Base-by-base conservation (phyloP, 2,888 invertebrate species). In the Lithophane socia region DNA sequence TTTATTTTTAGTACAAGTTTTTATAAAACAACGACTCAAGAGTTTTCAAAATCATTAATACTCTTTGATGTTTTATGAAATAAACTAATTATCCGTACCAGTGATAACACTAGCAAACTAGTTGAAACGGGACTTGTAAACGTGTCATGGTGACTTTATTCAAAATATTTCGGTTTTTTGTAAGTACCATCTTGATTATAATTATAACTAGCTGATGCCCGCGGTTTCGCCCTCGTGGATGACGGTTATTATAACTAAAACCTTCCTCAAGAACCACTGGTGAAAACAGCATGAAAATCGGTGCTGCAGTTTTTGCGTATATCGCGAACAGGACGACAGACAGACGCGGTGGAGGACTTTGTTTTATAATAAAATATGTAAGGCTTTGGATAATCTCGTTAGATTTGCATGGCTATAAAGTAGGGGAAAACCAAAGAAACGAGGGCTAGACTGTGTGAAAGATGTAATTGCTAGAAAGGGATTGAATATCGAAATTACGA, bases 1-100 rank as follows among this genome's bases (percentile, higher is more conserved):
- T 80, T 61, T 61, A 21, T 56, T 66, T 61, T 24, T 18, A 21
- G 13, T 56, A 42, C 9, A 56, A 75, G 21, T 47, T 76, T 21
- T 73, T 49, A 21, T 8, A 16, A n/a, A 67, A 65, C 29, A 49
- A 52, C n/a, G 24, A 42, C 9, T 54, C 10, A n/a, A n/a, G 10
- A 10, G n/a, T 10, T 49, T 58, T 56, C 10, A 3, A 5, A 8
- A 49, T 63, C 16, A 61, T 49, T 21, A 21, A 0, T 60, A 12
- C 2, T 24, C 3, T 52, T 21, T 60, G 58, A 49, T 3, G 21
- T 49, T 60, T 47, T 16, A 37, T 4, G 37, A 37, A 37, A 37
- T 37, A 37, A 37, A 37, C 37, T 2, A 47, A 47, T 47, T 47
- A 47, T 47, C 44, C 44, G n/a, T n/a, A 52, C 18, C 52, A 52